These are phyloP conservation scores for Enteromius radiatus DNA, from an alignment of 2,797 vertebrate species.

Conservation along the genomic window DNA sequence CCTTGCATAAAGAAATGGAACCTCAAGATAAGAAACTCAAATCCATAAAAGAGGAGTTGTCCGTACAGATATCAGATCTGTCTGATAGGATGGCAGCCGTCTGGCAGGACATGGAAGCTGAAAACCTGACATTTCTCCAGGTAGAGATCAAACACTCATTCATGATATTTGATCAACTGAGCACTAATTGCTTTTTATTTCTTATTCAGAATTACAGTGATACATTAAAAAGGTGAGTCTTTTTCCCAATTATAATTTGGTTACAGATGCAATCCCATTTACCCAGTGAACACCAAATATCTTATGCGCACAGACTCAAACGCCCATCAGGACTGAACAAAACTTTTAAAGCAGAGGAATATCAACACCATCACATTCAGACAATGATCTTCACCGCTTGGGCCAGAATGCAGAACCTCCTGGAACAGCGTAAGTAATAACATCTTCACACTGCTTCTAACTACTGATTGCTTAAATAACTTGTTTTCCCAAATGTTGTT, in stretches of 20 bases:
- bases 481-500: not conserved
- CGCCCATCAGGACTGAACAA: not conserved
- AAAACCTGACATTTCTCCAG: constrained; percentile 50
- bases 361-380: not conserved
- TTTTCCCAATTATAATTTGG: not conserved
- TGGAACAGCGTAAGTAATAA: constrained; percentile 24
- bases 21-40: not conserved
- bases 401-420: constrained; percentile 45
- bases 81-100: constrained; percentile 25
- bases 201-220: constrained; percentile 18
- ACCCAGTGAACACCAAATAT: not conserved
- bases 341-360: not conserved
- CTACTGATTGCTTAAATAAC: not conserved
- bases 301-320: constrained; percentile 13
- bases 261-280: not conserved
- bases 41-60: constrained; percentile 15
- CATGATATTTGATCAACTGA: not conserved
- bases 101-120: constrained; percentile 38
- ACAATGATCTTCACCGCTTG: constrained; percentile 40
- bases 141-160: constrained; percentile 4
- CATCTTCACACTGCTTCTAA: not conserved
- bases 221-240: not conserved
- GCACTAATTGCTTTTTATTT: not conserved
- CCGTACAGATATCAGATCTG: constrained; percentile 27
- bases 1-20: constrained; percentile 3